Percentiles rank a stretch among this genome's conserved stretches.
phyloP scores from a whole-genome alignment of 2,113 vertebrate genomes.

The Platycercus adscitus region DNA sequence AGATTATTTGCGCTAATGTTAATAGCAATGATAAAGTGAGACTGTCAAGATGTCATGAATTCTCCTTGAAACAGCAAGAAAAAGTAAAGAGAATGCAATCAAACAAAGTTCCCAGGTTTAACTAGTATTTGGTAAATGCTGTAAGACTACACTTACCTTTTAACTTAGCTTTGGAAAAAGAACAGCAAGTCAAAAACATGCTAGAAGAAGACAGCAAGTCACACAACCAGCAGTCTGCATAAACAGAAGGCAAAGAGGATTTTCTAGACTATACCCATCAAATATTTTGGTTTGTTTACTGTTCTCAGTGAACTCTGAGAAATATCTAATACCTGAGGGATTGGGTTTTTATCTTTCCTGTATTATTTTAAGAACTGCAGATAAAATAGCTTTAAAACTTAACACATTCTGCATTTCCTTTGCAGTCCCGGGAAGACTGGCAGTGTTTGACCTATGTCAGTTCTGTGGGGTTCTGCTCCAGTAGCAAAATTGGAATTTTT shows the following conservation, averaged over 20 bases:
- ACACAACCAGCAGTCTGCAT: not conserved
- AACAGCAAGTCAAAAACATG: not conserved
- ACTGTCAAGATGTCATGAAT: not conserved
- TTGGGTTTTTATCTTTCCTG: not conserved
- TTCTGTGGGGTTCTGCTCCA: not conserved
- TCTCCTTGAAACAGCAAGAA: not conserved
- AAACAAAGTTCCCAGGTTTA: not conserved
- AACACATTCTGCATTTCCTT: not conserved
- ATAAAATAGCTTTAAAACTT: not conserved
- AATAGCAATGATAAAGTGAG: not conserved
- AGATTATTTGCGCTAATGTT: not conserved
- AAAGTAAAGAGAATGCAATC: not conserved
- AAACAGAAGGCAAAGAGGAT: not conserved
- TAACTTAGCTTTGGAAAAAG: not conserved
- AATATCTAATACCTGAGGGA: not conserved
- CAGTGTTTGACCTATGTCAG: rapidly evolving
- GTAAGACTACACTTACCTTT: not conserved
- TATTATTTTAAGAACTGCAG: not conserved
- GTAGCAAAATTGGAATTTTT: not conserved
- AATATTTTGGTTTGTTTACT: not conserved
- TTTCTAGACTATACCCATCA: not conserved
- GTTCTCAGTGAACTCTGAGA: not conserved
- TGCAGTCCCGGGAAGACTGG: not conserved
- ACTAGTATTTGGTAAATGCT: not conserved
- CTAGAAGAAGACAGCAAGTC: not conserved